Conservation (phyloP, 2,888 invertebrate species). For the Hemistola chrysoprasaria region DNA sequence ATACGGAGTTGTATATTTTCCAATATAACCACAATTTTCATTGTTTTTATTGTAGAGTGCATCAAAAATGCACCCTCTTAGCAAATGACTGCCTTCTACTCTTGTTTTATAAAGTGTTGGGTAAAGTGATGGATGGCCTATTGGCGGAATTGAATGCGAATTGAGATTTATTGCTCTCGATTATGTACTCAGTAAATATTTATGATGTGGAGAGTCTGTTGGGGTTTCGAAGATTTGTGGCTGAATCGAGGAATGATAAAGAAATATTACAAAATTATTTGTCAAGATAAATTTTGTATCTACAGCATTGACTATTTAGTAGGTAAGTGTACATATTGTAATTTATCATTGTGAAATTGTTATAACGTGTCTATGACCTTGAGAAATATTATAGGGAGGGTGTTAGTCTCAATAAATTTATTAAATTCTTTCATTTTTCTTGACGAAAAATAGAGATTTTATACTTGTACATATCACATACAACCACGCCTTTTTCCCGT, state of each 20-base stretch:
- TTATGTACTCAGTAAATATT: slow-evolving; percentile 32
- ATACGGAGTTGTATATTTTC: slow-evolving; percentile 40
- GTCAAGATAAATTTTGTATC: too few species aligned
- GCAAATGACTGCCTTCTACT: slow-evolving; percentile 43
- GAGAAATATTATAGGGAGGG: too few species aligned
- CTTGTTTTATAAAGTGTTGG: slow-evolving; percentile 54
- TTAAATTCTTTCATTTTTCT: too few species aligned
- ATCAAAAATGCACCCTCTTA: slow-evolving; percentile 70
- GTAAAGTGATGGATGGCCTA: slow-evolving; percentile 56
- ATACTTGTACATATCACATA: too few species aligned
- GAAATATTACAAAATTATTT: too few species aligned
- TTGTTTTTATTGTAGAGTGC: slow-evolving; percentile 48
- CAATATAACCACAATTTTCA: slow-evolving; percentile 37
- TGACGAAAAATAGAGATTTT: too few species aligned
- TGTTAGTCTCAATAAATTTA: too few species aligned
- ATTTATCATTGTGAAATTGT: too few species aligned
- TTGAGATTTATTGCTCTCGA: slow-evolving; percentile 56
- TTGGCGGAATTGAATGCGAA: slow-evolving; percentile 55
- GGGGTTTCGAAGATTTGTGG: slow-evolving; percentile 14
- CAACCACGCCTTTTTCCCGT: too few species aligned
- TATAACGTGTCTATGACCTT: too few species aligned
- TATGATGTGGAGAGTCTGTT: slow-evolving; percentile 25
- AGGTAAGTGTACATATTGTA: too few species aligned
- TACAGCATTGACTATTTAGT: too few species aligned
- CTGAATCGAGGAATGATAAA: slow-evolving; percentile 10